Evolutionary conservation across 2,888 invertebrate species (phyloP).

Genomic region (Hemicrepidius hirtus): DNA sequence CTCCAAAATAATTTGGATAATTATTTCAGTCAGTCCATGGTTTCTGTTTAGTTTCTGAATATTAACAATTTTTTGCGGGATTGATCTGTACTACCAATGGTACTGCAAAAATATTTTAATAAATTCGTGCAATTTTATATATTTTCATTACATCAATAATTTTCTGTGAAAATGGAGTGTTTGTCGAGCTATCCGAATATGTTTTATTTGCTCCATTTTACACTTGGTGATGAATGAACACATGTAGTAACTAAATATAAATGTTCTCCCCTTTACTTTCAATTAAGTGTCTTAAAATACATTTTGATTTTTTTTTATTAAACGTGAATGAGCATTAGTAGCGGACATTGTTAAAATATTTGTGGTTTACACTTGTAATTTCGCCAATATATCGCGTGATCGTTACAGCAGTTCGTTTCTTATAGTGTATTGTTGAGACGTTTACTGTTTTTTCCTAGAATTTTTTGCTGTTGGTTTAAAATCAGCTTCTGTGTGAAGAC

Average conservation of each 20-base stretch:
- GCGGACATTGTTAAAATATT: conserved; percentile 47
- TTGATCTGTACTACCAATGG: too few species aligned
- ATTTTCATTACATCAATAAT: too few species aligned
- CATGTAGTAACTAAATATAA: background rate
- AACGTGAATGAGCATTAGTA: conserved; percentile 3
- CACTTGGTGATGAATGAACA: background rate
- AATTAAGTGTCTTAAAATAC: background rate
- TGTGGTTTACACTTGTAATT: conserved; percentile 44
- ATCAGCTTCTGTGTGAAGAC: conserved; percentile 52
- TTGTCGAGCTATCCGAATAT: too few species aligned
- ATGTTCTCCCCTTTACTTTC: background rate
- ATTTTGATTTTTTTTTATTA: conserved; percentile 4
- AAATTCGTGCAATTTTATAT: too few species aligned
- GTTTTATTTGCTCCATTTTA: background rate
- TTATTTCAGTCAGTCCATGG: too few species aligned
- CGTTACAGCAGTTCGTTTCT: conserved; percentile 31
- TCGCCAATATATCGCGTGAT: conserved; percentile 41
- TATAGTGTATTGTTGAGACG: conserved; percentile 45
- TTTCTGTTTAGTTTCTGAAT: too few species aligned
- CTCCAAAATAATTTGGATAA: too few species aligned
- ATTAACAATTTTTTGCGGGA: too few species aligned
- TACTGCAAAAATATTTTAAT: too few species aligned
- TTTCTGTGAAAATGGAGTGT: too few species aligned
- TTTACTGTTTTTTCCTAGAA: conserved; percentile 43
- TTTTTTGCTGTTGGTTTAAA: conserved; percentile 44